Base-by-base conservation (phyloP, 2,888 invertebrate genomes). In the Phortica okadai region DNA sequence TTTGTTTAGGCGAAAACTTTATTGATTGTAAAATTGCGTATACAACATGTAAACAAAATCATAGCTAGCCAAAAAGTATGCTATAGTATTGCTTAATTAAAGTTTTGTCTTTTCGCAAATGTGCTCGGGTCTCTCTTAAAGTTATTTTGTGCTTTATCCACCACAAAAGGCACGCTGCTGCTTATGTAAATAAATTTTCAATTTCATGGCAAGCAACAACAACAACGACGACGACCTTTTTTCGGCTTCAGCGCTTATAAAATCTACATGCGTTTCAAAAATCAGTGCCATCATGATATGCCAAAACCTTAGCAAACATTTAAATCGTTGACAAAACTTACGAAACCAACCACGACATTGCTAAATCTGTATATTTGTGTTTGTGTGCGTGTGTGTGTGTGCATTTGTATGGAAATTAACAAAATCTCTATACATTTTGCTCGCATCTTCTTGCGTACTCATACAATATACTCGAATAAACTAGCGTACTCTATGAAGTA, bases 401-500 rank as follows among this genome's bases (percentile, higher is more conserved):
- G 79, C 21, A 73, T 69, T 45, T 64, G 33, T 80, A 81, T 81
- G 81, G 83, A 82, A 82, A 82, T 86, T 80, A 56, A 81, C 82
- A 82, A 85, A 85, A 85, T 85, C 70, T 72, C 54, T 72, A 56
- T 70, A 70, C 50, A 70, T 45, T 70, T 70, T 70, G 69, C 1
- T 33, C 33, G 33, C 33, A 33, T 33, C 41, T 33, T 41, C 33
- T 66, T 25, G 14, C 8, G 42, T 16, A 59, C 7, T 16, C n/a
- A 14, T 50, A 50, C 50, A 50, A 54, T n/a, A 59, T 59, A 59
- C 14, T 14, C 7, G n/a, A 8, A 59, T 59, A 50, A 50, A 50
- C 50, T 50, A 50, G 8, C 50, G 14, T 50, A 50, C 50, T 50
- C 50, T 50, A 50, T 50, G 50, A 50, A 50, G 50, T 8, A 50